Evolutionary conservation across 1,140 invertebrate species (phyloP).

Genomic region (Euschistus heros): DNA sequence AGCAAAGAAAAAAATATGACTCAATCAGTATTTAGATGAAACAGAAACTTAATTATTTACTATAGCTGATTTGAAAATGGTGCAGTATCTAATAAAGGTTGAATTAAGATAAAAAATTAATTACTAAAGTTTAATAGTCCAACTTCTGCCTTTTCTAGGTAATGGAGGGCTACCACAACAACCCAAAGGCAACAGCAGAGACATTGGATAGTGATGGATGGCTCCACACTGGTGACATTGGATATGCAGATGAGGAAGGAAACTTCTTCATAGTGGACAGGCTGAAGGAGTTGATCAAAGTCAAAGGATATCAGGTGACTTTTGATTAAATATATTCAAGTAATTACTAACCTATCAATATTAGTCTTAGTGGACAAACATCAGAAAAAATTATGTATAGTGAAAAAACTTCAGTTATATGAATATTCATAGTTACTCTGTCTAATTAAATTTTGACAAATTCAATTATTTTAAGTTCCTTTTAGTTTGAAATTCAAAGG

Average conservation of each 20-base stretch:
- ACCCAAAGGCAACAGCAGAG: constrained; percentile 33
- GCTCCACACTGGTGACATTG: constrained; percentile 70
- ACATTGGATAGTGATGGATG: constrained; percentile 61
- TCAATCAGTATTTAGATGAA: too few species aligned
- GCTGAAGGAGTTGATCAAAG: constrained; percentile 70
- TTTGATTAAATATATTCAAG: constrained; percentile 27
- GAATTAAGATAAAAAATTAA: neutral
- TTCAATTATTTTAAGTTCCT: too few species aligned
- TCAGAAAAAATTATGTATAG: too few species aligned
- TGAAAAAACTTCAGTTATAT: too few species aligned
- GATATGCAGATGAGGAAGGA: constrained; percentile 56
- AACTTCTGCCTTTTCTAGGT: constrained; percentile 30
- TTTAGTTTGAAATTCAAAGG: too few species aligned
- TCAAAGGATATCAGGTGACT: constrained; percentile 60
- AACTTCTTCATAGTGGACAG: constrained; percentile 64
- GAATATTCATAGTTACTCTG: too few species aligned
- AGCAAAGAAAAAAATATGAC: too few species aligned
- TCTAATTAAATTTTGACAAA: too few species aligned
- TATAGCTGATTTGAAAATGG: too few species aligned
- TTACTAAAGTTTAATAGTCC: neutral
- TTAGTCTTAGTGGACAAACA: too few species aligned
- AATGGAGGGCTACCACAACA: constrained; percentile 23
- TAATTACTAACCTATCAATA: too few species aligned
- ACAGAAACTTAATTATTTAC: too few species aligned
- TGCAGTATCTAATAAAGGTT: neutral